Percentiles rank a stretch among this genome's conserved stretches.
Evolutionary conservation across 1,140 invertebrate genomes (phyloP).

Genomic region (Ceratina australensis): DNA sequence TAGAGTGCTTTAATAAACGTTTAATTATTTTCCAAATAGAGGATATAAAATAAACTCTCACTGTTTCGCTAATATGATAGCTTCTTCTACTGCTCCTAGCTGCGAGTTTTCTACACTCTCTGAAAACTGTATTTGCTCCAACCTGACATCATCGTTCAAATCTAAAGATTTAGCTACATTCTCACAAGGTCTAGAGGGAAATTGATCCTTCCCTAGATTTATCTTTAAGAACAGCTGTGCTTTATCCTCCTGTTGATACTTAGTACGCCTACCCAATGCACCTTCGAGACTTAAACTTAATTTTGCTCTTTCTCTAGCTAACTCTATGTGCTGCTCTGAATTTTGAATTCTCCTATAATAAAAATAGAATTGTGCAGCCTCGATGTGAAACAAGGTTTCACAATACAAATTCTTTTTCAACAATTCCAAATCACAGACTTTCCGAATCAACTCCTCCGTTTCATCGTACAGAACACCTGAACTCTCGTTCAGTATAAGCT

Average conservation of each 20-base stretch:
- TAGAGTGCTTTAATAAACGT: slow-evolving; percentile 41
- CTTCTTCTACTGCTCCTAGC: slow-evolving; percentile 88
- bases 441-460: slow-evolving; percentile 81
- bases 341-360: slow-evolving; percentile 86
- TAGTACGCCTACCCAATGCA: slow-evolving; percentile 91
- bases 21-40: slow-evolving; percentile 16
- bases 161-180: slow-evolving; percentile 83
- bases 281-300: slow-evolving; percentile 85
- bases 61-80: slow-evolving; percentile 87
- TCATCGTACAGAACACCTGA: slow-evolving; percentile 83
- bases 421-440: slow-evolving; percentile 73
- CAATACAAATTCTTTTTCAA: slow-evolving; percentile 77
- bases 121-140: slow-evolving; percentile 88
- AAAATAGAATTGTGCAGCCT: slow-evolving; percentile 87
- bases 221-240: slow-evolving; percentile 90
- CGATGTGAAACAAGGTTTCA: slow-evolving; percentile 85
- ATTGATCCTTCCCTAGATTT: slow-evolving; percentile 75
- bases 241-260: slow-evolving; percentile 89
- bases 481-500: slow-evolving; percentile 86
- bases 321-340: slow-evolving; percentile 84
- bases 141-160: slow-evolving; percentile 91
- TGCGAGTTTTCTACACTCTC: slow-evolving; percentile 81
- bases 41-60: slow-evolving; percentile 74
- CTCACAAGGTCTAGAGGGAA: slow-evolving; percentile 67
- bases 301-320: slow-evolving; percentile 82